Conservation (phyloP, 1,140 invertebrate genomes). For the Leucophenga varia region DNA sequence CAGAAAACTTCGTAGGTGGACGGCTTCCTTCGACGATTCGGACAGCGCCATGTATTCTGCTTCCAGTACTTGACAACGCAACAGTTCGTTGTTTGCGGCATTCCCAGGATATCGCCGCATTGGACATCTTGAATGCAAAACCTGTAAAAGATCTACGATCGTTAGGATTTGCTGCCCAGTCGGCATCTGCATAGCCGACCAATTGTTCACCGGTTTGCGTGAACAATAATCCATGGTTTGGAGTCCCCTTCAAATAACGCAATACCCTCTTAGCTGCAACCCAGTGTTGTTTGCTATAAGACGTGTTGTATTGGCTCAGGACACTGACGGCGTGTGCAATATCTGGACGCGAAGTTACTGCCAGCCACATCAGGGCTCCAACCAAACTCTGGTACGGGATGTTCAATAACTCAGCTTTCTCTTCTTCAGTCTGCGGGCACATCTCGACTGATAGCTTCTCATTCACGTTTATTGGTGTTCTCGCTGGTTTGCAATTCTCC, state of each 20-base stretch:
- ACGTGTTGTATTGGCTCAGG: constrained; percentile 29
- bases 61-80: constrained; percentile 50
- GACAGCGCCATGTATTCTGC: constrained; percentile 55
- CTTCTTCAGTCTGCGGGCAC: constrained; percentile 47
- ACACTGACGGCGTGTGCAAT: constrained; percentile 50
- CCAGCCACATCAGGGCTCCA: constrained; percentile 50
- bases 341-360: constrained; percentile 49
- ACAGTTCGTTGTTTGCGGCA: constrained; percentile 44
- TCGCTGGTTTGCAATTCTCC: constrained; percentile 29
- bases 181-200: constrained; percentile 34
- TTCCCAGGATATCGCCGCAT: constrained; percentile 40
- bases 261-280: constrained; percentile 47
- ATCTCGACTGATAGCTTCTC: background rate
- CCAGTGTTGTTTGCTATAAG: constrained; percentile 35
- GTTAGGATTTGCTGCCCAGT: constrained; percentile 15
- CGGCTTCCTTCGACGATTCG: constrained; percentile 49
- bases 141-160: constrained; percentile 44
- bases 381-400: constrained; percentile 41
- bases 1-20: constrained; percentile 38
- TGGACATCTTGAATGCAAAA: constrained; percentile 41
- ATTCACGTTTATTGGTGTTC: constrained; percentile 21
- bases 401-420: constrained; percentile 52
- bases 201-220: constrained; percentile 10
- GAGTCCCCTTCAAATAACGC: constrained; percentile 50
- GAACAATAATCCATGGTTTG: constrained; percentile 12